Evolutionary conservation across 92 coral and sea anemone species (phyloP).

Genomic region (Heliopora coerulea): DNA sequence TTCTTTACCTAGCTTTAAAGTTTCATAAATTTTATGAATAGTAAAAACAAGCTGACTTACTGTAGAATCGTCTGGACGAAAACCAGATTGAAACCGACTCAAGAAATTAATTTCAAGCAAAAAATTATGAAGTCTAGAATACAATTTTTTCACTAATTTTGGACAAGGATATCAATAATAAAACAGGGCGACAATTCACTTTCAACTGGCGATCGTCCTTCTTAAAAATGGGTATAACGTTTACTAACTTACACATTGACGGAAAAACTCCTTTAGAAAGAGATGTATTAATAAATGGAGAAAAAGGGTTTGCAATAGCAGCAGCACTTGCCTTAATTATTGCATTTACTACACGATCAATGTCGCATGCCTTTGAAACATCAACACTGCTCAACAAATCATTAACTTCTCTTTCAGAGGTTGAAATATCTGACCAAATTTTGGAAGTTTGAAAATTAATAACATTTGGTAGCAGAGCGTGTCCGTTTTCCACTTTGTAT

Average conservation of each 20-base stretch:
- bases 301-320: slow-evolving; percentile 33
- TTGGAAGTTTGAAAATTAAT: too few species aligned
- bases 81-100: slow-evolving; percentile 50
- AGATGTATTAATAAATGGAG: slow-evolving; percentile 28
- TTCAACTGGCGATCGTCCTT: too few species aligned
- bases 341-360: slow-evolving; percentile 45
- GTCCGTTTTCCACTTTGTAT: neutral
- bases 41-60: too few species aligned
- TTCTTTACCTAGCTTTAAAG: slow-evolving; percentile 50
- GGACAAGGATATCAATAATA: slow-evolving; percentile 46
- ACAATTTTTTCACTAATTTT: slow-evolving; percentile 51
- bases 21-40: slow-evolving; percentile 41
- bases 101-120: slow-evolving; percentile 42
- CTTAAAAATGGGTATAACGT: too few species aligned
- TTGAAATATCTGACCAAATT: too few species aligned
- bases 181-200: too few species aligned
- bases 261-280: slow-evolving; percentile 45
- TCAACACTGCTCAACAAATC: slow-evolving; percentile 31
- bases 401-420: slow-evolving; percentile 22
- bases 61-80: slow-evolving; percentile 49
- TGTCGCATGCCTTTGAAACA: slow-evolving; percentile 46
- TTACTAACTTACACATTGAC: too few species aligned
- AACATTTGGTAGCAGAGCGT: too few species aligned
- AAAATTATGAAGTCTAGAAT: slow-evolving; percentile 45
- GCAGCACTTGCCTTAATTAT: slow-evolving; percentile 31